Base-by-base conservation (phyloP, 2,888 invertebrate genomes). In the Drosophila yooni region DNA sequence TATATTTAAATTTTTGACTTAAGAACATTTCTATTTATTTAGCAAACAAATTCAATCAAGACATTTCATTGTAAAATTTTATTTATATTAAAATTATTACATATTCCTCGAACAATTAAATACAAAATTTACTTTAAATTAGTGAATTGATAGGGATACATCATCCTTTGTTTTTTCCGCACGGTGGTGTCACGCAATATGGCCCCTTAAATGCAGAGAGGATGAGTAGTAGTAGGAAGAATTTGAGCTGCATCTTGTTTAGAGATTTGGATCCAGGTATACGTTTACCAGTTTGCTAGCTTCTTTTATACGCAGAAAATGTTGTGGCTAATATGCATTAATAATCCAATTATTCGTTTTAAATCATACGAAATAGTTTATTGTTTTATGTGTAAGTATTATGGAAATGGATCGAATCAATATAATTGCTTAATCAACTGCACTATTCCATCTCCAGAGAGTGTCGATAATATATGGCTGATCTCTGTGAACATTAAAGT, bases 351-450 rank as follows among this genome's bases (percentile, higher is more conserved):
- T 51, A 21, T 36, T n/a, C n/a, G 7, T 2, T n/a, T n/a, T 59
- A 27, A 29, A 15, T 29, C 29, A 40, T 18, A 27, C 1, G 5
- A 10, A 27, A 5, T 4, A 7, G 13, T 13, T 21, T 21, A 11
- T 21, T 2, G 15, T 4, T 46, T 46, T 21, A 21, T 21, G 1
- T 21, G 21, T 15, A n/a, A 25, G 2, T n/a, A 13, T 56, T 54
- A 18, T 27, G 15, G 25, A 36, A 54, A 36, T 38, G 8, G 6
- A 11, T 38, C 5, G 58, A 58, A 58, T 58, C 21, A 34, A 68
- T 27, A 18, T 15, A 59, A 40, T 34, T 40, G 18, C 15, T 38
- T 58, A 54, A 21, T n/a, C 38, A 50, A 59, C 33, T 38, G n/a
- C 13, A 50, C 2, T 43, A 21, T 13, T 36, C n/a, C 34, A n/a